These are phyloP conservation scores for Clytia hemisphaerica DNA, from an alignment of 30 jellyfish, hydroid and myxozoan genomes.

Conservation along the genomic window DNA sequence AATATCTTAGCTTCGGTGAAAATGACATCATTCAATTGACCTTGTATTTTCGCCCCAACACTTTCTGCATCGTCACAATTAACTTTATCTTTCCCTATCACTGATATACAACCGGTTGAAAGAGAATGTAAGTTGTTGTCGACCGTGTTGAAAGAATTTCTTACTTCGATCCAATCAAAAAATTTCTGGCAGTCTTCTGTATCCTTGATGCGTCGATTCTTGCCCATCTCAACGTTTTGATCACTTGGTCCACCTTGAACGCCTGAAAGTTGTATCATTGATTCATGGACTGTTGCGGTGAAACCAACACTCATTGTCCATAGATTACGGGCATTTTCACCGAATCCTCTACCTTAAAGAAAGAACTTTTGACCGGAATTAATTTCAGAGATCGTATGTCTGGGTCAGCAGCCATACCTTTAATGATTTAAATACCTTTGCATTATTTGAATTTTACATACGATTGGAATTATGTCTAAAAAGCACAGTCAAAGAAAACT, in stretches of 20 bases:
- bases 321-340: slow-evolving; percentile 4
- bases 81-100: neutral
- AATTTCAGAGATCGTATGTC: too few species aligned
- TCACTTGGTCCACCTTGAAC: slow-evolving; percentile 25
- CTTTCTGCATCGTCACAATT: slow-evolving; percentile 39
- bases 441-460: too few species aligned
- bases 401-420: too few species aligned
- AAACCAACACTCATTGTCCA: slow-evolving; percentile 26
- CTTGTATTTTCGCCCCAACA: slow-evolving; percentile 28
- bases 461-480: too few species aligned
- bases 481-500: too few species aligned
- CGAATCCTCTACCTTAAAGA: slow-evolving; percentile 39
- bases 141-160: slow-evolving; percentile 8
- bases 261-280: slow-evolving; percentile 39
- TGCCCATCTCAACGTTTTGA: slow-evolving; percentile 48
- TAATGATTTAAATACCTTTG: too few species aligned
- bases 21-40: neutral
- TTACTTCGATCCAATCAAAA: slow-evolving; percentile 4
- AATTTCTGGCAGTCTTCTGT: slow-evolving; percentile 15
- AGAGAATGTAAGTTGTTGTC: slow-evolving; percentile 15
- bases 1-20: slow-evolving; percentile 11
- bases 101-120: slow-evolving; percentile 19
- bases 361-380: too few species aligned
- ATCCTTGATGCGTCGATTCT: slow-evolving; percentile 27
- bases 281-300: slow-evolving; percentile 21